Percentiles rank a stretch among this genome's conserved stretches.
phyloP scores from a whole-genome alignment of 2,888 invertebrate genomes.

The Lobophora halterata region DNA sequence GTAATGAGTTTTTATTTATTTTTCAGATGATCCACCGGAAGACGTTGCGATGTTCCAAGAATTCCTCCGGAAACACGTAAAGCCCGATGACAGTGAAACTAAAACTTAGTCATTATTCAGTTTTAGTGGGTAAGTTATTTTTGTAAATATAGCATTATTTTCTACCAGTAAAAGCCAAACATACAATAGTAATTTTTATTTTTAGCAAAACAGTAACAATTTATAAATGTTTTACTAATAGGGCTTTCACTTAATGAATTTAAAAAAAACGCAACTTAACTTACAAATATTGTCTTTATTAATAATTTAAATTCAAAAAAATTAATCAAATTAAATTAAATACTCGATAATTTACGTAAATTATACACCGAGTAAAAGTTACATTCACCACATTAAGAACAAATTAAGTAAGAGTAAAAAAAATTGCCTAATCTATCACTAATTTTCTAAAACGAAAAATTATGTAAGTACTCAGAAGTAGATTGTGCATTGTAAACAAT shows the following conservation, averaged over 20 bases:
- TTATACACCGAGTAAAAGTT: too few species aligned
- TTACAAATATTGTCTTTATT: too few species aligned
- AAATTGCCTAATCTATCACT: not conserved
- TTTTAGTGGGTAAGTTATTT: conserved; percentile 9
- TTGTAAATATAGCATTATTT: conserved; percentile 34
- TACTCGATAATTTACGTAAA: too few species aligned
- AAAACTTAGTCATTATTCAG: conserved; percentile 39
- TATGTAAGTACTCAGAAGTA: conserved; percentile 1
- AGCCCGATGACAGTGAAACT: conserved; percentile 50
- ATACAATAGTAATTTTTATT: conserved; percentile 14
- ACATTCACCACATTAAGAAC: too few species aligned
- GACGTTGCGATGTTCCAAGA: conserved; percentile 69
- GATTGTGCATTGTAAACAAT: conserved; percentile 3
- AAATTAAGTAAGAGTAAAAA: too few species aligned
- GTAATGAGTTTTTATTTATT: too few species aligned
- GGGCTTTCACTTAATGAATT: too few species aligned
- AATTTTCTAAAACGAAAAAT: not conserved
- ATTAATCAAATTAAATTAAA: too few species aligned
- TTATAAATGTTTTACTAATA: too few species aligned
- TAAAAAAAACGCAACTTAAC: too few species aligned
- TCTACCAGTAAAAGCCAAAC: conserved; percentile 27
- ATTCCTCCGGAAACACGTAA: conserved; percentile 67
- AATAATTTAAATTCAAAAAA: too few species aligned
- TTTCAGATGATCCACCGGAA: conserved; percentile 64
- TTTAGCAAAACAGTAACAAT: too few species aligned